phyloP scores from a whole-genome alignment of 35 echinoderm and acorn worm genomes.

The Anneissia japonica region DNA sequence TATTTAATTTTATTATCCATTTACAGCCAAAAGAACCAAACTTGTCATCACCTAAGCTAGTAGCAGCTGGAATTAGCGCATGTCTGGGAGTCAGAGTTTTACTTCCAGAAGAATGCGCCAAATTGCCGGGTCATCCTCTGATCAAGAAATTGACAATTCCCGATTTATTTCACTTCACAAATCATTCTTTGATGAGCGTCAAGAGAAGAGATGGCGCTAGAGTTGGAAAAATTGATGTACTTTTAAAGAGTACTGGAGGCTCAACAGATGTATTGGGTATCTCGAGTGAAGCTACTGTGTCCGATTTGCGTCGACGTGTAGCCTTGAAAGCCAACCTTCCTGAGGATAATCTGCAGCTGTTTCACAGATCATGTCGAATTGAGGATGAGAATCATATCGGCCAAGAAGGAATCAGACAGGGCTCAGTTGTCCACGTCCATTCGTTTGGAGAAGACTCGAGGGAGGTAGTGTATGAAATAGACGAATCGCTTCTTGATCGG shows the following conservation, averaged over 20 bases:
- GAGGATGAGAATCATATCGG: not conserved
- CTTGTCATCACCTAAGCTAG: not conserved
- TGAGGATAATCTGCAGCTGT: not conserved
- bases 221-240: not conserved
- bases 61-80: not conserved
- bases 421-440: not conserved
- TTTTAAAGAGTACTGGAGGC: not conserved
- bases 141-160: not conserved
- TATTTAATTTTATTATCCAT: not conserved
- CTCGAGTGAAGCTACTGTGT: not conserved
- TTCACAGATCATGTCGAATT: not conserved
- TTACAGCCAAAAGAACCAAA: not conserved
- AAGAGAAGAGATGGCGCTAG: not conserved
- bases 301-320: not conserved
- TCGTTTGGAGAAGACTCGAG: not conserved
- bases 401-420: not conserved
- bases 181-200: not conserved
- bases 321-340: not conserved
- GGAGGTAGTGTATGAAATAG: constrained; percentile 1
- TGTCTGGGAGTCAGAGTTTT: not conserved
- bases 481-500: not conserved
- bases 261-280: not conserved
- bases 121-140: not conserved
- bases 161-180: not conserved
- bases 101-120: not conserved